A percentile compares a stretch with the other conserved stretches of the same genome.
Evolutionary conservation across 2,888 invertebrate genomes (phyloP).

Genomic region (Cheilosia scutellata): DNA sequence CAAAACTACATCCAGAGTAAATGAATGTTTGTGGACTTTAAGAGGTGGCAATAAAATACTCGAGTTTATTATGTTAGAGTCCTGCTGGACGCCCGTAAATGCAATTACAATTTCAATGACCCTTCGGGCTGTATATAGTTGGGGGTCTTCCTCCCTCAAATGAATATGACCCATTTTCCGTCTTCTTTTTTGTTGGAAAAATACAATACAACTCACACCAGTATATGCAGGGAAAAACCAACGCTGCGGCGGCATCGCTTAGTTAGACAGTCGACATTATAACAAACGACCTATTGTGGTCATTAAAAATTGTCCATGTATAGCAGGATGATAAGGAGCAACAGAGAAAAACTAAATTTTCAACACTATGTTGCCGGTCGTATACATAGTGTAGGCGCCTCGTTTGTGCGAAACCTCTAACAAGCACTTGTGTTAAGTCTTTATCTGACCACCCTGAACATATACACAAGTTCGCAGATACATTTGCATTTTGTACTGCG

Average conservation of each 20-base stretch:
- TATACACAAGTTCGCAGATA: slow-evolving; percentile 21
- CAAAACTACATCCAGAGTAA: slow-evolving; percentile 19
- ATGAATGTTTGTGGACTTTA: slow-evolving; percentile 22
- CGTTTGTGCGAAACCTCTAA: slow-evolving; percentile 34
- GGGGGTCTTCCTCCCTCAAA: slow-evolving; percentile 16
- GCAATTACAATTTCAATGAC: slow-evolving; percentile 51
- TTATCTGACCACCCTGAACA: slow-evolving; percentile 18
- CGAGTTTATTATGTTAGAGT: slow-evolving; percentile 32
- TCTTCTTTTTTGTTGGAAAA: background rate
- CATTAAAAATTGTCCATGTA: slow-evolving; percentile 41
- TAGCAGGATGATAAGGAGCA: background rate
- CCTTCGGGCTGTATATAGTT: slow-evolving; percentile 2
- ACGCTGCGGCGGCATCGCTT: slow-evolving; percentile 17
- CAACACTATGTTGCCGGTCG: background rate
- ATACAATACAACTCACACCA: slow-evolving; percentile 3
- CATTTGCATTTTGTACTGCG: slow-evolving; percentile 47
- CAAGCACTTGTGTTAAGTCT: slow-evolving; percentile 39
- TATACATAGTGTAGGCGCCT: slow-evolving; percentile 10
- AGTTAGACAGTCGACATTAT: slow-evolving; percentile 36
- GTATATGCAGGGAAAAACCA: background rate
- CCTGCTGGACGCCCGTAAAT: slow-evolving; percentile 4
- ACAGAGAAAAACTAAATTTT: background rate
- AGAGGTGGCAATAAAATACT: slow-evolving; percentile 50
- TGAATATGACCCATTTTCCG: slow-evolving; percentile 33
- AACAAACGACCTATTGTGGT: slow-evolving; percentile 57